A percentile compares a stretch with the other conserved stretches of the same genome.
phyloP scores from a whole-genome alignment of 2,888 invertebrate species.

The Drosophila anomelani region DNA sequence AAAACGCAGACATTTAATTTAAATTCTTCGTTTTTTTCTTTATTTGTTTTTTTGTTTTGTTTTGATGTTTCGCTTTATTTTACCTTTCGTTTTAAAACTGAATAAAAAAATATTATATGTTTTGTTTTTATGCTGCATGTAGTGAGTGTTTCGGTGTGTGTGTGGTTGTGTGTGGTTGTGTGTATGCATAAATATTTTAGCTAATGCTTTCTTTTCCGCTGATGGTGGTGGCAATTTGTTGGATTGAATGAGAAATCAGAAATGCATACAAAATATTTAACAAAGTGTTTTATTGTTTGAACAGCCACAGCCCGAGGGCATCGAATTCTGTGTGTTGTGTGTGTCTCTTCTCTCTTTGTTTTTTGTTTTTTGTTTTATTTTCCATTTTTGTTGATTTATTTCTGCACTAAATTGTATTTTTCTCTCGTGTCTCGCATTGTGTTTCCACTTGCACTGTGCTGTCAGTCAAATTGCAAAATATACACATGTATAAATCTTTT shows the following conservation, averaged over 20 bases:
- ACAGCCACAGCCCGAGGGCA: conserved; percentile 37
- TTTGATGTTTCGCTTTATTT: conserved; percentile 51
- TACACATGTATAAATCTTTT: conserved; percentile 32
- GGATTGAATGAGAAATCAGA: conserved; percentile 48
- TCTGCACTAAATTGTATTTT: conserved; percentile 8
- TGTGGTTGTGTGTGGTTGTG: conserved; percentile 11
- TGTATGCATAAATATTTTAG: conserved; percentile 52
- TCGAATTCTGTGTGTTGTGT: conserved; percentile 25
- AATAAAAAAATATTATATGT: conserved; percentile 64
- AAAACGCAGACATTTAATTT: conserved; percentile 53
- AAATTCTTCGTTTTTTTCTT: conserved; percentile 44
- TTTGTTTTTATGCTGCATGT: conserved; percentile 27
- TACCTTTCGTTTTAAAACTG: conserved; percentile 57
- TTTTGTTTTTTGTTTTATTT: neutral
- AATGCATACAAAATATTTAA: conserved; percentile 56
- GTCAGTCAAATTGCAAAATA: conserved; percentile 48
- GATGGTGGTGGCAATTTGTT: conserved; percentile 25
- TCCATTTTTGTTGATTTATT: conserved; percentile 12
- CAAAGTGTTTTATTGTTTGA: conserved; percentile 50
- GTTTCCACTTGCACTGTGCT: conserved; percentile 15
- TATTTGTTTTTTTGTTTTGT: conserved; percentile 17
- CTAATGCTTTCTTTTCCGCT: conserved; percentile 45
- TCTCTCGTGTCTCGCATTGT: conserved; percentile 7
- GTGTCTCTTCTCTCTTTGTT: neutral
- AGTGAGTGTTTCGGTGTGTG: conserved; percentile 27